Evolutionary conservation across 2,888 invertebrate species (phyloP).

Genomic region (Lepas anatifera): DNA sequence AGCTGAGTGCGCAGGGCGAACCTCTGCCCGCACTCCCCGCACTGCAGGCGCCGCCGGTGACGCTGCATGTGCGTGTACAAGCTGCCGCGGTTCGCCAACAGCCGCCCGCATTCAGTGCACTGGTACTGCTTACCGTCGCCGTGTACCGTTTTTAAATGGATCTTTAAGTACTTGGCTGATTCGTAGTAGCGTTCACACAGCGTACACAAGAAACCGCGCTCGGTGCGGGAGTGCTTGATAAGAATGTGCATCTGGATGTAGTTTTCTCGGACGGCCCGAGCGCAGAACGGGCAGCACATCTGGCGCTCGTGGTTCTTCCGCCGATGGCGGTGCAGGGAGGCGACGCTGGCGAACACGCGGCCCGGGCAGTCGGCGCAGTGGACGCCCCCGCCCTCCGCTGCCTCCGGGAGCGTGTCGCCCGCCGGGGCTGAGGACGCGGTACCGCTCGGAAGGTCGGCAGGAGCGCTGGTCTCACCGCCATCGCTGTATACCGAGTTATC

Average conservation of each 20-base stretch:
- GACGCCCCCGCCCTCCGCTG: too few relatives aligned
- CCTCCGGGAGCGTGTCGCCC: too few relatives aligned
- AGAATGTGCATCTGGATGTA: slow-evolving; percentile 4
- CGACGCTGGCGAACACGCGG: slow-evolving; percentile 23
- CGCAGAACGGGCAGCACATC: not conserved
- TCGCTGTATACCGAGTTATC: too few relatives aligned
- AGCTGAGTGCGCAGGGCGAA: slow-evolving; percentile 22
- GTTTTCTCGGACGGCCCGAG: not conserved
- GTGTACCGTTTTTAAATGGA: not conserved
- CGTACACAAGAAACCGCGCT: not conserved
- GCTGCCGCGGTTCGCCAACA: slow-evolving; percentile 4
- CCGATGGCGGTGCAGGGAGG: slow-evolving; percentile 23
- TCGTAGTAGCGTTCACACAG: not conserved
- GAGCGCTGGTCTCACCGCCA: too few relatives aligned
- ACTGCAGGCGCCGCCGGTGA: slow-evolving; percentile 7
- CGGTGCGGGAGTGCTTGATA: not conserved
- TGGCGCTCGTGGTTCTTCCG: slow-evolving; percentile 24
- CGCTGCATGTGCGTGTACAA: slow-evolving; percentile 5
- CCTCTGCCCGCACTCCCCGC: slow-evolving; percentile 21
- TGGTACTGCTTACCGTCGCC: slow-evolving; percentile 3
- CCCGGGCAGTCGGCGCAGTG: slow-evolving; percentile 23
- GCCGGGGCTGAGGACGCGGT: too few relatives aligned
- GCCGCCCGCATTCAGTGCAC: not conserved
- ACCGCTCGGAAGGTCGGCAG: too few relatives aligned
- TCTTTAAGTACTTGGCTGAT: slow-evolving; percentile 2